These are phyloP conservation scores for Tachina grossa DNA, from an alignment of 2,888 invertebrate species.

Conservation along the genomic window DNA sequence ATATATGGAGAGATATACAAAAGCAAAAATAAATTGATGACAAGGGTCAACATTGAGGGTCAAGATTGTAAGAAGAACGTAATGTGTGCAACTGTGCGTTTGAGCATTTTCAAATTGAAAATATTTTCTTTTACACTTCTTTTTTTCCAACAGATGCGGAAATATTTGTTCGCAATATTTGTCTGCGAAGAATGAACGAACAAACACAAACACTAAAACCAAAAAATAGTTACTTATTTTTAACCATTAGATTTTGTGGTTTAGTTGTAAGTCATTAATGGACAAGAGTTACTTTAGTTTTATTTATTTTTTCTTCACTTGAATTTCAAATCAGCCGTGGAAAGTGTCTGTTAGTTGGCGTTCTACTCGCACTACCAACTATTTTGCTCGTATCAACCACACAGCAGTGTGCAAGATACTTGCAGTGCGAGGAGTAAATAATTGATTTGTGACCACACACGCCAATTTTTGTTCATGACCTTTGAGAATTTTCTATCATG, in stretches of 20 bases:
- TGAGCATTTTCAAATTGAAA: slow-evolving; percentile 52
- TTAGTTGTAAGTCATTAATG: slow-evolving; percentile 63
- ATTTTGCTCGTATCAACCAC: slow-evolving; percentile 45
- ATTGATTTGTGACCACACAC: slow-evolving; percentile 71
- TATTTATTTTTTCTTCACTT: neutral
- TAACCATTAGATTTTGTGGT: slow-evolving; percentile 66
- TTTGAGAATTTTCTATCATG: slow-evolving; percentile 12
- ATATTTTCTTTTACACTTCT: slow-evolving; percentile 37
- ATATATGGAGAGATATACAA: slow-evolving; percentile 17
- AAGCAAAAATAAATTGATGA: slow-evolving; percentile 69
- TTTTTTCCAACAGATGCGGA: slow-evolving; percentile 67
- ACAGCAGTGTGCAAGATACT: neutral
- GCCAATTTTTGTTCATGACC: slow-evolving; percentile 49
- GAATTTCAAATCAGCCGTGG: slow-evolving; percentile 55
- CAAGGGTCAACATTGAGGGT: slow-evolving; percentile 68
- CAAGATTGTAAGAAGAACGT: slow-evolving; percentile 51
- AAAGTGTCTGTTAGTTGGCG: slow-evolving; percentile 25
- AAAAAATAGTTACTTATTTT: slow-evolving; percentile 8
- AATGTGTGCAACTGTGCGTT: slow-evolving; percentile 65
- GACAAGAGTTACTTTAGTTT: slow-evolving; percentile 19
- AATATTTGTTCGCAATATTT: slow-evolving; percentile 57
- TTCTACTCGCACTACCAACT: slow-evolving; percentile 24
- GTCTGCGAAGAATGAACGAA: slow-evolving; percentile 7
- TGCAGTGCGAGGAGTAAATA: slow-evolving; percentile 32
- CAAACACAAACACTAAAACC: slow-evolving; percentile 16